Percentiles rank a stretch among this genome's conserved stretches.
Conservation (phyloP, 2,113 vertebrate genomes). For the Menura novaehollandiae region DNA sequence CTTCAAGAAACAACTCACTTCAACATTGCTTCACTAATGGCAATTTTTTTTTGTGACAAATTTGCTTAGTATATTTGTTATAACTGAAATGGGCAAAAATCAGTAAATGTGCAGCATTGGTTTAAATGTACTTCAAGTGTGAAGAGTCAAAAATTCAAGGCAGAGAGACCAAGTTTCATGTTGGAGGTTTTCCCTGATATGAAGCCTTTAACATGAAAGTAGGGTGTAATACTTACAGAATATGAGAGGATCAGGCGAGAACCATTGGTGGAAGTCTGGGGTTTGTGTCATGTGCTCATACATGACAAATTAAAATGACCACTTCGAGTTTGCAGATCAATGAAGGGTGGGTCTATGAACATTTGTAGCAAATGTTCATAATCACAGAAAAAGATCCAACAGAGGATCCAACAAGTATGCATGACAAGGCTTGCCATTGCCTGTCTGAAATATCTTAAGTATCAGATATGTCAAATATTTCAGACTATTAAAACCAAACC, state of each 20-base stretch:
- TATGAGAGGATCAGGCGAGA: background rate
- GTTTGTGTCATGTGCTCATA: background rate
- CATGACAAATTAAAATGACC: background rate
- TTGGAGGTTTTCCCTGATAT: background rate
- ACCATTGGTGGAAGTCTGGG: background rate
- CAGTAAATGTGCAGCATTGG: background rate
- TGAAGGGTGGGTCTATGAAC: background rate
- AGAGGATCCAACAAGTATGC: background rate
- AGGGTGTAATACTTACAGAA: background rate
- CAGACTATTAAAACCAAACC: background rate
- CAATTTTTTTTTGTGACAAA: background rate
- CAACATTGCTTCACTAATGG: background rate
- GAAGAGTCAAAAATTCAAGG: background rate
- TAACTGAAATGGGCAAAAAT: background rate
- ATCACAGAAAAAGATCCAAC: background rate
- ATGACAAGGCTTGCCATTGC: background rate
- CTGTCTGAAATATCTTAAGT: background rate
- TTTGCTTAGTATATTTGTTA: background rate
- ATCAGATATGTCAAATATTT: background rate
- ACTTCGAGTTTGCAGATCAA: background rate
- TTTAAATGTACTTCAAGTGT: background rate
- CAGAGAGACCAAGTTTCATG: background rate
- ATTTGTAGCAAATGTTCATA: background rate
- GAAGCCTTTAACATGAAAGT: background rate
- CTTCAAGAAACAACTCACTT: background rate